These are phyloP conservation scores for Pyrgilauda ruficollis DNA, from an alignment of 2,113 vertebrate species.

Conservation along the genomic window DNA sequence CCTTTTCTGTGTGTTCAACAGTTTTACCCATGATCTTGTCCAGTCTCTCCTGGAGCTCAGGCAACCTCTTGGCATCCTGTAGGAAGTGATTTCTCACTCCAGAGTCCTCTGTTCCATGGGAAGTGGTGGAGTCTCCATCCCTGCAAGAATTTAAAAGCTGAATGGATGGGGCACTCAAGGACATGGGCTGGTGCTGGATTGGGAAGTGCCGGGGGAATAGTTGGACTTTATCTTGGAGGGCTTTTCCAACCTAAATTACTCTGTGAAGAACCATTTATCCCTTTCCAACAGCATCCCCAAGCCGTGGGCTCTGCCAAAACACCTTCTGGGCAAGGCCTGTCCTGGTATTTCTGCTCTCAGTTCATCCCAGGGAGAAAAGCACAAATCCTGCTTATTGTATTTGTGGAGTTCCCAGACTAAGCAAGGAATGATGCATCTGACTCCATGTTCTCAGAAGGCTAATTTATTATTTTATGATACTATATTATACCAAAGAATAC, in stretches of 20 bases:
- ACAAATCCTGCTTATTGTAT: neutral
- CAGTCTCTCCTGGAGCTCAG: neutral
- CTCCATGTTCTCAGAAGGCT: too few relatives aligned
- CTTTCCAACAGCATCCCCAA: neutral
- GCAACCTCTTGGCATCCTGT: neutral
- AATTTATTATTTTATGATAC: too few relatives aligned
- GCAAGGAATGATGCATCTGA: too few relatives aligned
- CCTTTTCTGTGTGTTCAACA: neutral
- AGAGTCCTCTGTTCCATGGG: neutral
- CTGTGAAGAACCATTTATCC: neutral
- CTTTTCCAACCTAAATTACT: neutral
- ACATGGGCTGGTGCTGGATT: neutral
- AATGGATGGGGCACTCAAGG: neutral
- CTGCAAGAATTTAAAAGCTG: neutral
- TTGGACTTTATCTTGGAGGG: neutral
- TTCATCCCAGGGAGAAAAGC: neutral
- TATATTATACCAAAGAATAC: too few relatives aligned
- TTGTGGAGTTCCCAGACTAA: too few relatives aligned
- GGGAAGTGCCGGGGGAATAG: neutral
- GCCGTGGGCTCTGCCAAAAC: neutral
- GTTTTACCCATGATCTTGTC: neutral
- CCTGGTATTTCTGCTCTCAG: neutral
- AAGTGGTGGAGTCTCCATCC: too few relatives aligned
- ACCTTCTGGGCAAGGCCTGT: neutral
- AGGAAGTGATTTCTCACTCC: fast-evolving